Percentiles rank a stretch among this genome's conserved stretches.
phyloP scores from a whole-genome alignment of 2,113 vertebrate species.

The Melanerpes formicivorus region DNA sequence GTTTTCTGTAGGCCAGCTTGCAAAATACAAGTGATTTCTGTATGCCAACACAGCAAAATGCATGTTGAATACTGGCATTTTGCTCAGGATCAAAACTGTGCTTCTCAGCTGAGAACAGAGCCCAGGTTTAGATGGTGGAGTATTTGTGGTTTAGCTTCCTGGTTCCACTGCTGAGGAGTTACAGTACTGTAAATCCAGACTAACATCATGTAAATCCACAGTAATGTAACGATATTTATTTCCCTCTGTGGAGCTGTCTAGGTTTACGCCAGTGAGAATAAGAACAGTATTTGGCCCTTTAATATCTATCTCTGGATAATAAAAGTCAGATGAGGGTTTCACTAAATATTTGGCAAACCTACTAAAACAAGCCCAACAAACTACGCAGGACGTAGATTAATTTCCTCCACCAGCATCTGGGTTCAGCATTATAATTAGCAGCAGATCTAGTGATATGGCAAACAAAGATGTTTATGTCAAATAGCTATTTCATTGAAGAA shows the following conservation, averaged over 20 bases:
- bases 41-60: neutral
- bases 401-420: conserved; percentile 70
- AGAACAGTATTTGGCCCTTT: conserved; percentile 57
- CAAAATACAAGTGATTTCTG: neutral
- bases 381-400: conserved; percentile 66
- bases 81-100: neutral
- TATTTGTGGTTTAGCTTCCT: conserved; percentile 13
- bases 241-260: conserved; percentile 29
- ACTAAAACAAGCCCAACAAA: conserved; percentile 65
- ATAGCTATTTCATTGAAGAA: conserved; percentile 40
- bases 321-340: conserved; percentile 63
- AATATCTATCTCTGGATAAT: conserved; percentile 62
- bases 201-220: neutral
- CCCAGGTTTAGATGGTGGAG: neutral
- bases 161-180: conserved; percentile 10
- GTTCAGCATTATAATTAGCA: conserved; percentile 71
- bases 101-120: neutral
- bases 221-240: conserved; percentile 33
- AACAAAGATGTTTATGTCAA: conserved; percentile 71
- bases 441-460: conserved; percentile 66
- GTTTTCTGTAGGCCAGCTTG: conserved; percentile 4
- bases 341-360: conserved; percentile 70
- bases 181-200: conserved; percentile 18
- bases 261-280: conserved; percentile 44
- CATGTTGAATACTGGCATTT: conserved; percentile 1